Percentiles rank a stretch among this genome's conserved stretches.
phyloP scores from a whole-genome alignment of 1,140 invertebrate genomes.

The Papilio machaon region DNA sequence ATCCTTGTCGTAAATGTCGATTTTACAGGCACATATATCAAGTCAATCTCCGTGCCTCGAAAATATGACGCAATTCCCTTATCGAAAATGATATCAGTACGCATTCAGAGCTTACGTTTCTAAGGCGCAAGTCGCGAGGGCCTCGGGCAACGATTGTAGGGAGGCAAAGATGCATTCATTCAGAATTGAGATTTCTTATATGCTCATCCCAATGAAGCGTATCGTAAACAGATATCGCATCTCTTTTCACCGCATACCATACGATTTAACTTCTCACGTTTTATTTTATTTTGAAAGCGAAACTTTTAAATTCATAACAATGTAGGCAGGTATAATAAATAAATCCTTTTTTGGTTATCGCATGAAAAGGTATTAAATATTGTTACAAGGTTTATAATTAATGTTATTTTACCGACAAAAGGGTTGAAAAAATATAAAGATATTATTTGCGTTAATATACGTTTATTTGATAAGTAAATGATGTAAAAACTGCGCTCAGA shows the following conservation, averaged over 20 bases:
- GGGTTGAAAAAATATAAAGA: slow-evolving; percentile 4
- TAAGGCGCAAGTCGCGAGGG: neutral
- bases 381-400: neutral
- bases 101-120: neutral
- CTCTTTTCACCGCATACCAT: neutral
- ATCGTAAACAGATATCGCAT: neutral
- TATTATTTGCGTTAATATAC: neutral
- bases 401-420: slow-evolving; percentile 29
- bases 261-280: neutral
- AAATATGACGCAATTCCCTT: slow-evolving; percentile 14
- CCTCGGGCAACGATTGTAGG: neutral
- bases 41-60: neutral
- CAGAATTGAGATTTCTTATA: neutral
- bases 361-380: neutral
- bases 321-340: neutral
- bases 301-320: neutral
- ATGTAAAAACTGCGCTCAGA: neutral
- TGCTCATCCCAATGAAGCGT: neutral
- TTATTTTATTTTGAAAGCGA: neutral
- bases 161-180: neutral
- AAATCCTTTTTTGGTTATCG: neutral
- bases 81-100: slow-evolving; percentile 1
- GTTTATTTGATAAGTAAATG: neutral
- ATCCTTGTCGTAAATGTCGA: slow-evolving; percentile 9
- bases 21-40: neutral